phyloP scores from a whole-genome alignment of 2,888 invertebrate genomes.

The Spisula subtruncata region DNA sequence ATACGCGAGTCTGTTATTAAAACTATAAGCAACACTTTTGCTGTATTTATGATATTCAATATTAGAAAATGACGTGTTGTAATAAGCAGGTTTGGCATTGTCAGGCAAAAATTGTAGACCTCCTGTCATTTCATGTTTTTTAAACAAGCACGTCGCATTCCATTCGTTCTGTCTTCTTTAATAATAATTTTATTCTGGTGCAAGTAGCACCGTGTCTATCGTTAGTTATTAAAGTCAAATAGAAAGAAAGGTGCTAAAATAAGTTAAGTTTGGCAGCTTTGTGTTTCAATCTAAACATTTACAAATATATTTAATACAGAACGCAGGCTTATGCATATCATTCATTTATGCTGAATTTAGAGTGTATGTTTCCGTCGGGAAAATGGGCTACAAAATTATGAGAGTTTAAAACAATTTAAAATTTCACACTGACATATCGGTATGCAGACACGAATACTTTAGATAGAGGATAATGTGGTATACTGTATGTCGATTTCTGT shows the following conservation, averaged over 20 bases:
- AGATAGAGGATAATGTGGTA: background rate
- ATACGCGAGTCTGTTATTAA: no score
- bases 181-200: background rate
- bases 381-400: background rate
- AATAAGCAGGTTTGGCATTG: background rate
- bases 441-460: background rate
- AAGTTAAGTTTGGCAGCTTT: background rate
- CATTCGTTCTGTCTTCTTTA: background rate
- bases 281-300: background rate
- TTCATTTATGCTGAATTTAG: background rate
- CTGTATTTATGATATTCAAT: background rate
- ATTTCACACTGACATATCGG: background rate
- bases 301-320: background rate
- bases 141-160: background rate
- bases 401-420: background rate
- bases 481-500: no score
- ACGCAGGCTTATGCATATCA: background rate
- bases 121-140: background rate
- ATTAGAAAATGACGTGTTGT: background rate
- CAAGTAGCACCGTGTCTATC: background rate
- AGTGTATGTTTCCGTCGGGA: background rate
- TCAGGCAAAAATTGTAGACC: background rate
- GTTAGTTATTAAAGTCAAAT: background rate
- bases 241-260: background rate
- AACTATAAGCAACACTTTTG: no score